Conservation (phyloP, 2,797 vertebrate genomes). For the Spinus pinus region DNA sequence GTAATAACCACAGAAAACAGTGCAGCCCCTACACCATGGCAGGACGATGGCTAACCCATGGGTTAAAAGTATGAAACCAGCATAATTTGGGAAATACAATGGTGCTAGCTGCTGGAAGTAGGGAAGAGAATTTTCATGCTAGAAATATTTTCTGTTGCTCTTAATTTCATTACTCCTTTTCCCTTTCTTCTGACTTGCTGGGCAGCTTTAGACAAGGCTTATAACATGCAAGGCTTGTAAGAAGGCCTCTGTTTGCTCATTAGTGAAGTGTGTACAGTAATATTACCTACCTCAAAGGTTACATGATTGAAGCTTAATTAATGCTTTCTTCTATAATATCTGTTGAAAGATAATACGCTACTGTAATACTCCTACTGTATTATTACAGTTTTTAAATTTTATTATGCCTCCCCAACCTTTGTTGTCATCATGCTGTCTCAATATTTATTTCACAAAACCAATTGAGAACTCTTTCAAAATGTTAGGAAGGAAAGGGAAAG, state of each 20-base stretch:
- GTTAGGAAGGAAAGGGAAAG: background rate
- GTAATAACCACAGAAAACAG: background rate
- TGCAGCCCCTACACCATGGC: background rate
- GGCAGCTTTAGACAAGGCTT: background rate
- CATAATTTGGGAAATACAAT: background rate
- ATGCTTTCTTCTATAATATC: background rate
- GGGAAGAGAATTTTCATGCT: background rate
- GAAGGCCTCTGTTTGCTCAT: slow-evolving; percentile 16
- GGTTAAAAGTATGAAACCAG: background rate
- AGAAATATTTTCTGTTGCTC: background rate
- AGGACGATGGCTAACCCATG: background rate
- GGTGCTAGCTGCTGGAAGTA: background rate
- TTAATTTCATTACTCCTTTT: background rate
- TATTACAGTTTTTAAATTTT: slow-evolving; percentile 5
- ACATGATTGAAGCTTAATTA: slow-evolving; percentile 46
- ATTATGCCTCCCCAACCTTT: background rate
- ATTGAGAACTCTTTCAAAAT: background rate
- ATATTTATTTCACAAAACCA: background rate
- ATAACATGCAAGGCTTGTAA: background rate
- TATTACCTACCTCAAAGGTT: slow-evolving; percentile 4
- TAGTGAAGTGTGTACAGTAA: background rate
- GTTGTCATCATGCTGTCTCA: background rate
- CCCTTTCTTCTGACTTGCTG: background rate
- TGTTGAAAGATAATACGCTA: background rate
- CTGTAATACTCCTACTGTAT: background rate